A percentile compares a stretch with the other conserved stretches of the same genome.
Conservation (phyloP, 2,113 vertebrate genomes). For the Melanerpes aurifrons region DNA sequence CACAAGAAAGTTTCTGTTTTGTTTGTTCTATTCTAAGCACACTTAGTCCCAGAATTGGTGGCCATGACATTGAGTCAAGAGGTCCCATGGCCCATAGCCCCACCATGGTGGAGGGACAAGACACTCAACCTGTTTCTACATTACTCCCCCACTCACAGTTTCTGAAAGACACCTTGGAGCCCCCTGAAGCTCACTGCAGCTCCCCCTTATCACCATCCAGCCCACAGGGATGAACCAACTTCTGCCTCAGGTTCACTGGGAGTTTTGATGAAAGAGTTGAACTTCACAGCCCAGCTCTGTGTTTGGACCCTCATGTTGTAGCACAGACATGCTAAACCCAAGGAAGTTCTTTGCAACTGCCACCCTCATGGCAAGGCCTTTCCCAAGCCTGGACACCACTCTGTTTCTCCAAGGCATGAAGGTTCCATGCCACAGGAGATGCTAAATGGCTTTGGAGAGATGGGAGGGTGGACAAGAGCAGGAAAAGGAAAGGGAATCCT, state of each 20-base stretch:
- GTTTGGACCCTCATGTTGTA: neutral
- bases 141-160: fast-evolving
- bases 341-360: neutral
- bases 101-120: neutral
- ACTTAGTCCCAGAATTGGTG: neutral
- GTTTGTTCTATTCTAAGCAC: too few relatives aligned
- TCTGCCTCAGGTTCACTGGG: fast-evolving
- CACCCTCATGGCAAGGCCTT: fast-evolving
- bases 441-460: neutral
- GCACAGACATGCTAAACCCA: neutral
- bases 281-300: neutral
- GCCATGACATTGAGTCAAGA: neutral
- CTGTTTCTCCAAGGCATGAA: conserved; percentile 20
- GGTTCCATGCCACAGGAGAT: neutral
- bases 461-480: neutral
- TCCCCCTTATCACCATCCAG: neutral
- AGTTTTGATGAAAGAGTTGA: neutral
- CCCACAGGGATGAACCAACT: fast-evolving
- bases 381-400: fast-evolving
- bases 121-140: neutral
- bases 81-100: neutral
- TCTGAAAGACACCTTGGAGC: neutral
- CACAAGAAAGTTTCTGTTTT: neutral
- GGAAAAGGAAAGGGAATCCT: conserved; percentile 22
- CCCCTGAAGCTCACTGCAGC: fast-evolving